Conservation (phyloP, 2,797 vertebrate genomes). For the Acanthurus tractus region DNA sequence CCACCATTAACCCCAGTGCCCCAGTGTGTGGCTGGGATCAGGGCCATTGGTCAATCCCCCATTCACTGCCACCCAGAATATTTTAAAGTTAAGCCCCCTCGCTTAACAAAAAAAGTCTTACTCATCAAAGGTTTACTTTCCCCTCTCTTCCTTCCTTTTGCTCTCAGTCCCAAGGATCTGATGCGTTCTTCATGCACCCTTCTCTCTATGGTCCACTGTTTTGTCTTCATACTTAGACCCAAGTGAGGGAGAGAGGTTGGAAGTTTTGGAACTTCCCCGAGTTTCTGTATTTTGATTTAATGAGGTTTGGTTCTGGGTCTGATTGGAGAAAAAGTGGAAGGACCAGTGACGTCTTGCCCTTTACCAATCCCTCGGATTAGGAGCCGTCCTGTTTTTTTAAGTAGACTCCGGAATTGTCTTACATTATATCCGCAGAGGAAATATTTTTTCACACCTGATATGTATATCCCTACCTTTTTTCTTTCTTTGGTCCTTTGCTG, state of each 20-base stretch:
- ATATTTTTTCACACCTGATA: constrained; percentile 71
- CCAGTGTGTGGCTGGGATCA: constrained; percentile 86
- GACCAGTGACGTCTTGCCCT: constrained; percentile 46
- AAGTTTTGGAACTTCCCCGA: constrained; percentile 76
- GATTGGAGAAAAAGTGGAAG: constrained; percentile 67
- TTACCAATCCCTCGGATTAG: constrained; percentile 60
- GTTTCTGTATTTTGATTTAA: constrained; percentile 79
- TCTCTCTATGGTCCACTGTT: constrained; percentile 74
- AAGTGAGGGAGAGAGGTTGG: constrained; percentile 31
- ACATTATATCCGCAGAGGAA: constrained; percentile 60
- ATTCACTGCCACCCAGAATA: constrained; percentile 87
- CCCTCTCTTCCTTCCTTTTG: constrained; percentile 58
- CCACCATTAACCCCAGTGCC: constrained; percentile 88
- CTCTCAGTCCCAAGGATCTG: constrained; percentile 68
- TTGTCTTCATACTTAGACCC: constrained; percentile 73
- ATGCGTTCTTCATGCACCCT: constrained; percentile 51
- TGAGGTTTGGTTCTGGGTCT: constrained; percentile 70
- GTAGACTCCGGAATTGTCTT: constrained; percentile 55
- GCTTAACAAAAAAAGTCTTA: constrained; percentile 85
- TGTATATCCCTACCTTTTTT: constrained; percentile 40
- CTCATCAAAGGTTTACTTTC: constrained; percentile 84
- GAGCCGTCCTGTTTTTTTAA: constrained; percentile 52
- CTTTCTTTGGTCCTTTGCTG: constrained; percentile 18
- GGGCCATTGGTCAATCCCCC: constrained; percentile 89
- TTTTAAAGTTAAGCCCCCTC: constrained; percentile 88